Evolutionary conservation across 2,797 vertebrate species (phyloP).

Genomic region (Argentina silus): DNA sequence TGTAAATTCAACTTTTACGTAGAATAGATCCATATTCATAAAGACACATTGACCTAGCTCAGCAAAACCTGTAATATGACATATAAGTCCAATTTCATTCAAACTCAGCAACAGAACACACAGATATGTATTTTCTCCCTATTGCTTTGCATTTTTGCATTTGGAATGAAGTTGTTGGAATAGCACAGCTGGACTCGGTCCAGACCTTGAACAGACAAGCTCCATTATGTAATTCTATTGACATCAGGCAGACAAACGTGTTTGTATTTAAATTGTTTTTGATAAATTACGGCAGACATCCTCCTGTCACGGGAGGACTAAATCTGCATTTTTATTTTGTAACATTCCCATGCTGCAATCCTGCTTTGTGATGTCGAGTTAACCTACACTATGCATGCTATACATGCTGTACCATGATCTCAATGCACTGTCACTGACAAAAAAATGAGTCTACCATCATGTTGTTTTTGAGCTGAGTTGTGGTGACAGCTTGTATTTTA

Average conservation of each 20-base stretch:
- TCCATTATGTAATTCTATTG: neutral
- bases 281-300: neutral
- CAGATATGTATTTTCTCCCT: too few relatives aligned
- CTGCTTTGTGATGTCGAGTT: neutral
- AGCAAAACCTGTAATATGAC: too few relatives aligned
- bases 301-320: neutral
- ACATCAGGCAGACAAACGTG: neutral
- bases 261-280: neutral
- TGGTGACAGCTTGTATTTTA: neutral
- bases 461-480: neutral
- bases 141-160: too few relatives aligned
- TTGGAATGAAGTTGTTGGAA: conserved; percentile 31
- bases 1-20: neutral
- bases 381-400: too few relatives aligned
- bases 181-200: conserved; percentile 21
- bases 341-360: conserved; percentile 3
- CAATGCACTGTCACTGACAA: neutral
- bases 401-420: too few relatives aligned
- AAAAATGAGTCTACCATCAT: neutral
- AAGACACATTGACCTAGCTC: too few relatives aligned
- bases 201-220: conserved; percentile 40
- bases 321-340: neutral
- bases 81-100: too few relatives aligned
- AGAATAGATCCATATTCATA: too few relatives aligned
- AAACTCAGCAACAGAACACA: too few relatives aligned